Evolutionary conservation across 1,140 invertebrate genomes (phyloP), one percentile per base, ranked within the genome.

Genomic region (Magallana gigas): DNA sequence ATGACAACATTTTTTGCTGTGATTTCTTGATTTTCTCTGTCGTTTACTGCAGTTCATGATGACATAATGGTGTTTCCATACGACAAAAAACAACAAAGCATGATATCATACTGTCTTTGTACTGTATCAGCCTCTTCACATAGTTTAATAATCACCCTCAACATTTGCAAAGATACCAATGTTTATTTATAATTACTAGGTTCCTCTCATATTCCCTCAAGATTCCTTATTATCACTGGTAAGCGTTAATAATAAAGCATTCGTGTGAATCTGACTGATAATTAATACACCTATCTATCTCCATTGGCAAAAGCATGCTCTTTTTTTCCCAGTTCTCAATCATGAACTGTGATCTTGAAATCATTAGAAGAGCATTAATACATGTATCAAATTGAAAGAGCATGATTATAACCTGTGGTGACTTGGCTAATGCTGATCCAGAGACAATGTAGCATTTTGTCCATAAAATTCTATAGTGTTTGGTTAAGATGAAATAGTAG

Each of bases 211-310:
- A 76, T 76, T 76, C 68, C 4, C 18, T 76, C 3, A 8, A 5
- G 36, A 48, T 48, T 48, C 36, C 36, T 11, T 8, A 12, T 76
- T 76, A 23, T 14, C 23, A 2, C 68, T 29, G 68, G 29, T 29
- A 76, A 76, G 68, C 5, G 68, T 71, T 18, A 9, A 71, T 29
- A 8, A 71, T 11, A 68, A 23, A 18, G 29, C n/a, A n/a, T 11
- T 62, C n/a, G n/a, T 62, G 60, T 62, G 60, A n/a, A 62, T n/a
- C 60, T n/a, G 5, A 62, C 60, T 62, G 60, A 62, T 62, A n/a
- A 62, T 62, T 48, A 48, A 48, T 5, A 2, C 36, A 48, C 36
- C 36, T 48, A 48, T 48, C 36, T 48, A 48, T 48, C 36, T 48
- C 36, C 36, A 48, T 48, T 48, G 36, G 36, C 36, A 48, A 48